phyloP scores from a whole-genome alignment of 1,140 invertebrate genomes.

The Saccostrea cuccullata region DNA sequence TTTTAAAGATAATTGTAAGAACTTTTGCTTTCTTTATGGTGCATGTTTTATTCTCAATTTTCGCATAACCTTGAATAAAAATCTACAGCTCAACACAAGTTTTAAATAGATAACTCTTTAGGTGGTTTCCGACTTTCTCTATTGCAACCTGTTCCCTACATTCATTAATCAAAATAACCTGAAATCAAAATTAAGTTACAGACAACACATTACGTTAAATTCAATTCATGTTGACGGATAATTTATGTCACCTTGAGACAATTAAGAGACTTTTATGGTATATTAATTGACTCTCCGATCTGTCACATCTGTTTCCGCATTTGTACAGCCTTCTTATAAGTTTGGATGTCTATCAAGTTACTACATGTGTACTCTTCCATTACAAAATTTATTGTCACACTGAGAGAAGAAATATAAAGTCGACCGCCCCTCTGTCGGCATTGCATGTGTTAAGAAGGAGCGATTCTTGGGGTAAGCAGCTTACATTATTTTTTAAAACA shows the following conservation, averaged over 20 bases:
- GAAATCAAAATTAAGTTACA: neutral
- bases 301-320: conserved; percentile 30
- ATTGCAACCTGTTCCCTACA: neutral
- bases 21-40: too few relatives aligned
- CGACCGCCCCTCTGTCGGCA: neutral
- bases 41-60: neutral
- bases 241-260: conserved; percentile 29
- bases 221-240: conserved; percentile 12
- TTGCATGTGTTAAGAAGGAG: neutral
- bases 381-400: conserved; percentile 15
- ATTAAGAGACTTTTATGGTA: conserved; percentile 18
- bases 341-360: conserved; percentile 19
- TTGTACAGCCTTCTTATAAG: neutral
- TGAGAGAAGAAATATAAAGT: neutral
- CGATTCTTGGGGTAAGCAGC: neutral
- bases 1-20: too few relatives aligned
- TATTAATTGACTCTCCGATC: conserved; percentile 14
- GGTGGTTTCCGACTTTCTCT: neutral
- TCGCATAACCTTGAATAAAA: neutral
- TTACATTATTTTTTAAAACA: neutral
- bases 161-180: neutral
- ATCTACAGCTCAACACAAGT: neutral
- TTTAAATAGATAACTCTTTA: neutral
- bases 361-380: conserved; percentile 30
- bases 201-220: conserved; percentile 9